A percentile compares a stretch with the other conserved stretches of the same genome.
Evolutionary conservation across 2,113 vertebrate species (phyloP).

Genomic region (Indicator indicator): DNA sequence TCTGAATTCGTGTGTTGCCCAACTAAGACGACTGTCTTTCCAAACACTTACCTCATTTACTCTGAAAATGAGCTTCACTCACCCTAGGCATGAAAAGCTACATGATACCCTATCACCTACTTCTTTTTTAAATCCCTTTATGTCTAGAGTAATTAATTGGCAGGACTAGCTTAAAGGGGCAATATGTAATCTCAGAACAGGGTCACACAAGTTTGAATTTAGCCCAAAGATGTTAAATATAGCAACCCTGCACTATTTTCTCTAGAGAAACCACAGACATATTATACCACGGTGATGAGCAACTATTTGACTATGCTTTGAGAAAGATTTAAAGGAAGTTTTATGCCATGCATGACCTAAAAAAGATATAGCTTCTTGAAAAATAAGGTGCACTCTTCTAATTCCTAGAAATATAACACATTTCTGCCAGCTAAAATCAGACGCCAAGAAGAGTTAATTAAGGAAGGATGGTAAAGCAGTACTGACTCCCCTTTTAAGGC

Average conservation of each 20-base stretch:
- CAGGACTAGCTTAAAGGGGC: neutral
- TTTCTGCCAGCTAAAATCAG: neutral
- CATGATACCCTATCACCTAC: neutral
- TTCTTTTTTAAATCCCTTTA: neutral
- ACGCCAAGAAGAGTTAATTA: neutral
- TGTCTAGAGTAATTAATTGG: neutral
- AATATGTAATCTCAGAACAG: neutral
- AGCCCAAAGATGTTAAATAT: neutral
- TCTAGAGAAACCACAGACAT: neutral
- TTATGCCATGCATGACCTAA: constrained; percentile 3
- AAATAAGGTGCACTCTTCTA: neutral
- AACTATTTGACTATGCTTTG: constrained; percentile 12
- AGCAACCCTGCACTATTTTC: constrained; percentile 6
- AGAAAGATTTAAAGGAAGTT: neutral
- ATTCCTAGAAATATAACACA: neutral
- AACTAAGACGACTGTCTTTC: neutral
- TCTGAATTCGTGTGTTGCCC: neutral
- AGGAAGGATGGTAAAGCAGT: neutral
- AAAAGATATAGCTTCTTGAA: constrained; percentile 5
- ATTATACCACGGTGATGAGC: neutral
- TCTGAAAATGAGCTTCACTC: neutral
- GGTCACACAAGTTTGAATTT: neutral
- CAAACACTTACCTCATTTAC: constrained; percentile 35
- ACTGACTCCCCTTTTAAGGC: neutral
- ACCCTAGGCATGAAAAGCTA: neutral